Percentiles rank a stretch among this genome's conserved stretches.
Evolutionary conservation across 2,797 vertebrate species (phyloP).

Genomic region (Percopsis omiscomaycus): DNA sequence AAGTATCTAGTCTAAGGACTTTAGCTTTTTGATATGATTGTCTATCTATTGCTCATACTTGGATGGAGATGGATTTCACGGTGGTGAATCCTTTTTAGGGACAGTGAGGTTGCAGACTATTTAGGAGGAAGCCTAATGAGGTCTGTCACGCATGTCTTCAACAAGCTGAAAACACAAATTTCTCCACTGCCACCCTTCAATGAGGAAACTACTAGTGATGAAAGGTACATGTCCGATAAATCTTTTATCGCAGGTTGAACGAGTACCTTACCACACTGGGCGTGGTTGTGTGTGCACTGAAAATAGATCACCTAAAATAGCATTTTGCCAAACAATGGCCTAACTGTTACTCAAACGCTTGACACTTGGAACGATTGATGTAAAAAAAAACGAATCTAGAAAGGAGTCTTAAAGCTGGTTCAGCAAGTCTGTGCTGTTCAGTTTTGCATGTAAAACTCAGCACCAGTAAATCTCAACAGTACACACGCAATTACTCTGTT

Average conservation of each 20-base stretch:
- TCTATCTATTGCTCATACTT: neutral
- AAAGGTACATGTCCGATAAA: conserved; percentile 42
- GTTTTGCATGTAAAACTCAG: no score
- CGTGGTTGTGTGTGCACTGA: no score
- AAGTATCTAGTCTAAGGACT: neutral
- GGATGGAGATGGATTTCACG: neutral
- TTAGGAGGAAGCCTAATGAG: conserved; percentile 40
- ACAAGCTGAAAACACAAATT: conserved; percentile 56
- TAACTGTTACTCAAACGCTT: no score
- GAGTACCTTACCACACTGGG: no score
- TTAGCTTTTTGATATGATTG: neutral
- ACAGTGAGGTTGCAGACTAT: conserved; percentile 18
- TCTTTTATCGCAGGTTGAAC: neutral
- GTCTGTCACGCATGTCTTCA: conserved; percentile 30
- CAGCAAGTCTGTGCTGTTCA: no score
- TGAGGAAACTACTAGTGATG: conserved; percentile 16
- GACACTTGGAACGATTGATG: no score
- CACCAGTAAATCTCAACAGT: no score
- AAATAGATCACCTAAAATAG: no score
- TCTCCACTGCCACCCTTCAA: neutral
- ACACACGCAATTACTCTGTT: no score
- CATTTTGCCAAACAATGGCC: no score
- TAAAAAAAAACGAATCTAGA: no score
- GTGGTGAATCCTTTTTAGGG: conserved; percentile 31
- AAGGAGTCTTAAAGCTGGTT: no score